Evolutionary conservation across 92 coral and sea anemone genomes (phyloP), one percentile per base, ranked within the genome.

Genomic region (Bergia puertoricense): DNA sequence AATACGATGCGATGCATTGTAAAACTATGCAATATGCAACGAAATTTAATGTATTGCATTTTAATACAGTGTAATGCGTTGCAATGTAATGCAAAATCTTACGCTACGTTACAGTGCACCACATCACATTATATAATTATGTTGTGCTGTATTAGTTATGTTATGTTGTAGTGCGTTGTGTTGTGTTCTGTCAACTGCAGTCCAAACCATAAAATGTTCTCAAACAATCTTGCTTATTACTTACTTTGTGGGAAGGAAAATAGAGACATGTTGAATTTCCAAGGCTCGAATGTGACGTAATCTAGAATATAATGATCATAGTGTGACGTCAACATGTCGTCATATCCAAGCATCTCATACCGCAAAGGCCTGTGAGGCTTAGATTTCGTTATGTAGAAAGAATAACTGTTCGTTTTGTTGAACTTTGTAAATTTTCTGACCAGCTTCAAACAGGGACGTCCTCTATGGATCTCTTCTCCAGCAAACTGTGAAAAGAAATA

Each of bases 311-410:
- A 97, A 83, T 93, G 99, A 85, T 97, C 99, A 79, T 97, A 97
- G 85, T 97, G 99, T 82, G 99, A 97, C 91, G 94, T 91, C 94
- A 97, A 84, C 94, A 97, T 80, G 88, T 97, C 98, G 86, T 97
- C 98, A 88, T 94, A 97, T 40, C 99, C 99, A 23, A 90, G 40
- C 99, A 97, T 95, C 85, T 95, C 99, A 86, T 94, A 97, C 80
- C 96, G 96, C 84, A 97, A 69, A 76, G 99, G 98, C 23, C 86
- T 91, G 85, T 95, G 94, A 78, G 99, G 99, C 85, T 89, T 92
- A 67, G 82, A 77, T 71, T 90, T 92, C 51, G 94, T 92, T 41
- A 95, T 81, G 85, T 90, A 95, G 36, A 97, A 86, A 45, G 93
- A 91, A 86, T 97, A 97, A 16, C 90, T 80, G 84, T 97, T 97